Evolutionary conservation across 1,140 invertebrate genomes (phyloP).

Genomic region (Drosophila littoralis): DNA sequence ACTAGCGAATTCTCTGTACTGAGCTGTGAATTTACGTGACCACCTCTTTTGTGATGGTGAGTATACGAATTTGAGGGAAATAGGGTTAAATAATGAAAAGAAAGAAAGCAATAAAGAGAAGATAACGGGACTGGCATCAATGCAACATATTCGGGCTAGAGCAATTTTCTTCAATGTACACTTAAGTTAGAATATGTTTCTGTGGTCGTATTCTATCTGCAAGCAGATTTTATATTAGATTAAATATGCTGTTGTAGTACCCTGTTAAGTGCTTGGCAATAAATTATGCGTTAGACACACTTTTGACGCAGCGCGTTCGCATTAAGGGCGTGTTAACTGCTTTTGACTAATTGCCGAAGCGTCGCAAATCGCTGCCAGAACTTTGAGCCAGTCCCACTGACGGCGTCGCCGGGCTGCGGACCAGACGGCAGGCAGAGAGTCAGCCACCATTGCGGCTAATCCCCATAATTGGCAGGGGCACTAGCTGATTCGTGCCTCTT

Average conservation of each 20-base stretch:
- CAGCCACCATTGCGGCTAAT: constrained; percentile 43
- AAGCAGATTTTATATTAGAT: background rate
- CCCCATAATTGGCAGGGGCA: constrained; percentile 44
- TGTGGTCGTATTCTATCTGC: background rate
- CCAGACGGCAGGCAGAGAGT: background rate
- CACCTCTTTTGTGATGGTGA: too few relatives aligned
- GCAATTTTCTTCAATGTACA: too few relatives aligned
- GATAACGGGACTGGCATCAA: too few relatives aligned
- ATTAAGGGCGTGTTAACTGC: constrained; percentile 53
- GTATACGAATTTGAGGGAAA: too few relatives aligned
- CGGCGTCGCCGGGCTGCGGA: constrained; percentile 1
- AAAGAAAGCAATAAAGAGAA: too few relatives aligned
- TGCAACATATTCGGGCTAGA: too few relatives aligned
- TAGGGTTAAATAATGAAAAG: too few relatives aligned
- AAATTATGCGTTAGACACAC: constrained; percentile 34
- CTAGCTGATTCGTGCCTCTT: background rate
- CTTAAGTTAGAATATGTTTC: too few relatives aligned
- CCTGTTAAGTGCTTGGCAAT: constrained; percentile 25
- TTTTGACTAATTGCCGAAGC: constrained; percentile 60
- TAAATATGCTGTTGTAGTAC: background rate
- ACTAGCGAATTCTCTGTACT: too few relatives aligned
- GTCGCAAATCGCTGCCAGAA: constrained; percentile 49
- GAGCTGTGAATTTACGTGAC: too few relatives aligned
- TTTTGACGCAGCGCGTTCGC: constrained; percentile 33
- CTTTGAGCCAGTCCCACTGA: constrained; percentile 26